phyloP scores from a whole-genome alignment of 1,140 invertebrate genomes.

The Papilio aristodemus region DNA sequence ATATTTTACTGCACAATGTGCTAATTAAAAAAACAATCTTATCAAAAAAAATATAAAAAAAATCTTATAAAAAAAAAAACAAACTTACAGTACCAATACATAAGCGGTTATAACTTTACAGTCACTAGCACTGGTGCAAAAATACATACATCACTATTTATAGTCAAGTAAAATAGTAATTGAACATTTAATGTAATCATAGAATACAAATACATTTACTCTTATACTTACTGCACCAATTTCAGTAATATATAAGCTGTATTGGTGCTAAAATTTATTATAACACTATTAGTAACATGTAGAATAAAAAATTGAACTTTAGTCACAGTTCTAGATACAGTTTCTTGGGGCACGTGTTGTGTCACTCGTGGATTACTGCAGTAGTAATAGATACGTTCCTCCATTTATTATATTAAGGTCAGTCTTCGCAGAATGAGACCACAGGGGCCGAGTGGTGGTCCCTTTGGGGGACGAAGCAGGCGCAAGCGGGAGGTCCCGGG shows the following conservation, averaged over 20 bases:
- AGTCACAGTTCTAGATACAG: background rate
- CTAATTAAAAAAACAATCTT: too few relatives aligned
- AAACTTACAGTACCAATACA: too few relatives aligned
- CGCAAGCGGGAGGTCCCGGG: constrained; percentile 63
- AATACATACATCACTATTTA: too few relatives aligned
- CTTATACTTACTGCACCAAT: too few relatives aligned
- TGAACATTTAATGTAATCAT: too few relatives aligned
- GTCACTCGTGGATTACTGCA: constrained; percentile 13
- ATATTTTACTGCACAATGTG: too few relatives aligned
- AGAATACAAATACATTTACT: too few relatives aligned
- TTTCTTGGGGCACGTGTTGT: background rate
- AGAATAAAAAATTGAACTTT: background rate
- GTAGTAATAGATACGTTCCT: constrained; percentile 3
- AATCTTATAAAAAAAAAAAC: too few relatives aligned
- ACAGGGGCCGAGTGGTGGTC: constrained; percentile 70
- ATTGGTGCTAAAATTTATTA: background rate
- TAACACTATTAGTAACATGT: background rate
- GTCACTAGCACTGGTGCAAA: background rate
- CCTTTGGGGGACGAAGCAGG: constrained; percentile 63
- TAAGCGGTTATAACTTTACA: too few relatives aligned
- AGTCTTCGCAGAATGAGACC: constrained; percentile 73
- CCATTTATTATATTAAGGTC: constrained; percentile 56
- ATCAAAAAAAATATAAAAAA: too few relatives aligned
- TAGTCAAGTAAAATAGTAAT: background rate
- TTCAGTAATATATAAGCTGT: too few relatives aligned